Percentiles rank a stretch among this genome's conserved stretches.
Conservation (phyloP, 2,797 vertebrate species). For the Trachurus trachurus region DNA sequence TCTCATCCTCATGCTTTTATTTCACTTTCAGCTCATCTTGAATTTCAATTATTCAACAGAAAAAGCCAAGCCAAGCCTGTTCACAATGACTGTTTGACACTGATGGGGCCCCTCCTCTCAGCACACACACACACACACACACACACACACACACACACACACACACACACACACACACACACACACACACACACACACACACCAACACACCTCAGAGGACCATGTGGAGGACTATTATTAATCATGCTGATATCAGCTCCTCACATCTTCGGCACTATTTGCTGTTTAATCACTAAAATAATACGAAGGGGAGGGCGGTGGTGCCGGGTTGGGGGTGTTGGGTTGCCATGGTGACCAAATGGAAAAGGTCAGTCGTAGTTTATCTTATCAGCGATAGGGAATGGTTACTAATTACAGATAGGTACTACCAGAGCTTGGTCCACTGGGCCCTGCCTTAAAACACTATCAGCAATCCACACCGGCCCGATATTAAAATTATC, state of each 20-base stretch:
- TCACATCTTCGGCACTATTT: conserved; percentile 86
- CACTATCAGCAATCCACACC: conserved; percentile 88
- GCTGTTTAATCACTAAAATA: conserved; percentile 92
- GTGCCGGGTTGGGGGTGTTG: conserved; percentile 75
- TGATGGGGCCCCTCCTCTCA: conserved; percentile 57
- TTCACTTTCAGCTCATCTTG: conserved; percentile 83
- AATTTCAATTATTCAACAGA: conserved; percentile 87
- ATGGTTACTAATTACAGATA: conserved; percentile 92
- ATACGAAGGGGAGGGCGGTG: conserved; percentile 75
- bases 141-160: conserved; percentile 50
- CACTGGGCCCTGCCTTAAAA: conserved; percentile 86
- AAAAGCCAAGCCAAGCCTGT: conserved; percentile 81
- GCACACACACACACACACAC: conserved; percentile 42
- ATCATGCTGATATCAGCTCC: conserved; percentile 85
- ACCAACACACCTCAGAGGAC: conserved; percentile 55
- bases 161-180: conserved; percentile 47
- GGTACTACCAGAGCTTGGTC: conserved; percentile 83
- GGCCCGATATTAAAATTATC: conserved; percentile 88
- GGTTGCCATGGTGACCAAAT: conserved; percentile 86
- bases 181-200: conserved; percentile 51
- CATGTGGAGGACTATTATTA: conserved; percentile 86
- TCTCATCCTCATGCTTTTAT: conserved; percentile 81
- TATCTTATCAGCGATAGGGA: conserved; percentile 91
- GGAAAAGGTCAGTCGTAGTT: conserved; percentile 89
- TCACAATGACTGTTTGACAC: conserved; percentile 80